Conservation (phyloP, 1,140 invertebrate genomes). For the Solenopsis fugax region DNA sequence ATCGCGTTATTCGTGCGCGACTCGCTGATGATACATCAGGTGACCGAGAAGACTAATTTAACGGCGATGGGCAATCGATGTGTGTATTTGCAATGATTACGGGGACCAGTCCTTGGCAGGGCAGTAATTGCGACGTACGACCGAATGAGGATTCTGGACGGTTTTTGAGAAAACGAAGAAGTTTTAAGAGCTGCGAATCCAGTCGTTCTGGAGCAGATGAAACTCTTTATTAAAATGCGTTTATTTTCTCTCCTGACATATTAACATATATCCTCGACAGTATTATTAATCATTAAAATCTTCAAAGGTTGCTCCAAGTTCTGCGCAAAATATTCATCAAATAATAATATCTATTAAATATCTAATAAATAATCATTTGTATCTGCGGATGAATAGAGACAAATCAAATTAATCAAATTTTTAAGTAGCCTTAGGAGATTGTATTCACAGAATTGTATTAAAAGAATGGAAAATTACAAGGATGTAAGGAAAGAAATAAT, state of each 20-base stretch:
- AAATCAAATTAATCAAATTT: slow-evolving; percentile 39
- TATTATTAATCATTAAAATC: not conserved
- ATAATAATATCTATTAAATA: no score
- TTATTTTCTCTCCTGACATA: not conserved
- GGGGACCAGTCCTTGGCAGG: not conserved
- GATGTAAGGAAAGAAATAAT: slow-evolving; percentile 21
- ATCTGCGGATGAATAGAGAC: not conserved
- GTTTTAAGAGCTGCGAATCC: not conserved
- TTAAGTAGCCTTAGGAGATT: slow-evolving; percentile 1
- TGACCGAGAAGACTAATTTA: slow-evolving; percentile 36
- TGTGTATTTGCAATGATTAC: slow-evolving; percentile 17
- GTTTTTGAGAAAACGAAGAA: slow-evolving; percentile 1
- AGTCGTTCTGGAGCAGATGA: not conserved
- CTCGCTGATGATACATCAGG: slow-evolving; percentile 41
- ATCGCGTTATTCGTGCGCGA: slow-evolving; percentile 12
- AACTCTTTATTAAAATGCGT: not conserved
- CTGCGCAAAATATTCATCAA: not conserved
- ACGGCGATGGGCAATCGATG: slow-evolving; percentile 4
- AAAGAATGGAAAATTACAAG: slow-evolving; percentile 3
- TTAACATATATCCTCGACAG: not conserved
- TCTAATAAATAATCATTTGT: not conserved
- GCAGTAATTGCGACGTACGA: slow-evolving; percentile 42
- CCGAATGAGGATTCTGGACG: not conserved
- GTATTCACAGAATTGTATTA: not conserved
- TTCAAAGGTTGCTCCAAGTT: not conserved